These are phyloP conservation scores for Bovichtus variegatus DNA, from an alignment of 2,797 vertebrate species.

Conservation along the genomic window DNA sequence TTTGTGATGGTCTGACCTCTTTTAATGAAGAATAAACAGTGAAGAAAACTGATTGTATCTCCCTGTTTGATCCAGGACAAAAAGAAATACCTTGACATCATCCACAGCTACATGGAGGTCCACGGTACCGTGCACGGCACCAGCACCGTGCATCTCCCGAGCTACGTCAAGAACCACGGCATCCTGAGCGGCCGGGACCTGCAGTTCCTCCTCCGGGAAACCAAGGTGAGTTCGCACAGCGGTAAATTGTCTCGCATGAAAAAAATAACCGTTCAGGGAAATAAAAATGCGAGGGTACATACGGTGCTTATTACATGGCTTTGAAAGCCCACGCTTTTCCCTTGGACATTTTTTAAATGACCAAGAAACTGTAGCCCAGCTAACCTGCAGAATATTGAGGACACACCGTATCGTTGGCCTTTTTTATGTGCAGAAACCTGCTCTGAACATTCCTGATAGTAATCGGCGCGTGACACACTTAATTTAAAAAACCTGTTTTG, in stretches of 20 bases:
- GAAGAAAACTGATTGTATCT: background rate
- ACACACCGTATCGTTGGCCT: background rate
- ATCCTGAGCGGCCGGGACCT: constrained; percentile 97
- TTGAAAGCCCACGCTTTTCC: background rate
- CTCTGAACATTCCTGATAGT: background rate
- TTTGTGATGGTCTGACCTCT: background rate
- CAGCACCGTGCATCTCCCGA: constrained; percentile 93
- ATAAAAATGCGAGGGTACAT: background rate
- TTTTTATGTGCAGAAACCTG: background rate
- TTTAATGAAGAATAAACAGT: background rate
- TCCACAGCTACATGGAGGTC: constrained; percentile 96
- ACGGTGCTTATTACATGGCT: background rate
- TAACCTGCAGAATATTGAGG: constrained; percentile 16
- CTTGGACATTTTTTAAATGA: constrained; percentile 6
- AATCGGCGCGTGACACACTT: background rate
- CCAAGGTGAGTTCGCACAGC: constrained; percentile 86
- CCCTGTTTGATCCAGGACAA: constrained; percentile 87
- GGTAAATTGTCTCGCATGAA: background rate
- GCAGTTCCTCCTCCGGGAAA: constrained; percentile 96
- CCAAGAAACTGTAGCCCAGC: background rate
- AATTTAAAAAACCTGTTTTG: too few relatives aligned
- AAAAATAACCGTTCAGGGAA: constrained; percentile 11
- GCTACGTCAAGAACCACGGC: constrained; percentile 96
- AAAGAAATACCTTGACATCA: constrained; percentile 94
- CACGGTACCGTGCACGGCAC: constrained; percentile 97